phyloP scores from a whole-genome alignment of 1,140 invertebrate species.

The Copidosoma floridanum region DNA sequence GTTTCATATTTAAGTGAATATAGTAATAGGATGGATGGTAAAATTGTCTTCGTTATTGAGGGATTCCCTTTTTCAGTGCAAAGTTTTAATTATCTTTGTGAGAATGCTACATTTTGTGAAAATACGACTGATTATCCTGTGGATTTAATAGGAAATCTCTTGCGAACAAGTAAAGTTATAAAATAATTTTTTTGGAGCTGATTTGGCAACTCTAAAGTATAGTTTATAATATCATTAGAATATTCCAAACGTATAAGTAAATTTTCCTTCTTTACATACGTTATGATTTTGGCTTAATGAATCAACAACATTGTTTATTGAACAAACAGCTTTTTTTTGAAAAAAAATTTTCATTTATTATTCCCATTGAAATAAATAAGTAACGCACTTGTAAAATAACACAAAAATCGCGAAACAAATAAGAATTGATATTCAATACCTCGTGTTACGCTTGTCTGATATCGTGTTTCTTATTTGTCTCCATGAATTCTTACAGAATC shows the following conservation, averaged over 20 bases:
- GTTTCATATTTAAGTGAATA: no score
- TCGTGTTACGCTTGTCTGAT: no score
- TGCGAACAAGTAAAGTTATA: conserved; percentile 26
- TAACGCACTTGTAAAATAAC: no score
- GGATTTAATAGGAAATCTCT: conserved; percentile 21
- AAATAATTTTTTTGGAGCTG: conserved; percentile 22
- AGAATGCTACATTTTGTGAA: conserved; percentile 32
- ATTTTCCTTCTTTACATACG: neutral
- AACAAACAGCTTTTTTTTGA: no score
- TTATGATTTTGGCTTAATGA: no score
- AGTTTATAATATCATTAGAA: neutral
- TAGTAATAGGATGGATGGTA: conserved; percentile 7
- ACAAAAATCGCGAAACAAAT: no score
- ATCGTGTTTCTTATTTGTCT: no score
- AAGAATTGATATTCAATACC: no score
- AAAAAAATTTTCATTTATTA: no score
- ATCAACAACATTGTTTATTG: no score
- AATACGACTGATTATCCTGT: conserved; percentile 34
- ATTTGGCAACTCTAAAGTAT: conserved; percentile 29
- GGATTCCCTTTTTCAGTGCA: neutral
- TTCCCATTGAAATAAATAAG: no score
- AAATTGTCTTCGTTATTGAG: conserved; percentile 27
- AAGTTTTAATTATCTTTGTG: conserved; percentile 14
- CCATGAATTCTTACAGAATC: no score
- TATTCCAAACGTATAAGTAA: neutral